phyloP scores from a whole-genome alignment of 2,888 invertebrate genomes.

The Nowickia ferox region DNA sequence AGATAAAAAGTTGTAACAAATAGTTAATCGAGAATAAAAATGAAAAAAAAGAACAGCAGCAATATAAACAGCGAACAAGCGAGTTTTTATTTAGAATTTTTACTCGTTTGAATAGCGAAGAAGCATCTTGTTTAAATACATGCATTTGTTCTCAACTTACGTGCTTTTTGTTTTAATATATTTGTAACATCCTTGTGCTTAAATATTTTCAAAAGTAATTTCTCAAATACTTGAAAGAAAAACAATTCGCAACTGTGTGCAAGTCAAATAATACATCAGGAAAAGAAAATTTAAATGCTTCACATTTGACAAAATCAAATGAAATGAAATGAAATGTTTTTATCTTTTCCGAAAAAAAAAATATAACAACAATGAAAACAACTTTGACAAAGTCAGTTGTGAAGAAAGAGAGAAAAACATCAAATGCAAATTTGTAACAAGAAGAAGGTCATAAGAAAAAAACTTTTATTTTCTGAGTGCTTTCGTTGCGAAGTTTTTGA shows the following conservation, averaged over 20 bases:
- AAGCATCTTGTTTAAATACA: not conserved
- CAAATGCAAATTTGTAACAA: slow-evolving; percentile 40
- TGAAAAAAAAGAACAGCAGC: not conserved
- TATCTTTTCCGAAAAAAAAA: not conserved
- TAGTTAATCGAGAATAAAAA: not conserved
- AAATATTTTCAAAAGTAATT: slow-evolving; percentile 64
- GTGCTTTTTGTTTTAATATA: not conserved
- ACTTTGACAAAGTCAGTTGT: slow-evolving; percentile 26
- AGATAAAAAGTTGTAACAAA: slow-evolving; percentile 14
- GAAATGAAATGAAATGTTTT: slow-evolving; percentile 52
- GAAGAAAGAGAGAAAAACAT: not conserved
- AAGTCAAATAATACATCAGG: slow-evolving; percentile 66
- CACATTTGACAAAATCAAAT: slow-evolving; percentile 64
- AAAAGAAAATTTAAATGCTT: slow-evolving; percentile 61
- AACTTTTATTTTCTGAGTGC: slow-evolving; percentile 8
- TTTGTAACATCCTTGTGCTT: slow-evolving; percentile 26
- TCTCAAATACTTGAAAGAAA: slow-evolving; percentile 61
- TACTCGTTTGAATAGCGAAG: not conserved
- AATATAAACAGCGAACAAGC: not conserved
- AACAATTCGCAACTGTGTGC: slow-evolving; percentile 64
- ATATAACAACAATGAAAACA: slow-evolving; percentile 10
- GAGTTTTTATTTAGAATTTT: not conserved
- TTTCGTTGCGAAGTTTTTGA: slow-evolving; percentile 12
- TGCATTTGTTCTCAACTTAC: slow-evolving; percentile 10
- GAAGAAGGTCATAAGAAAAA: slow-evolving; percentile 39